A percentile compares a stretch with the other conserved stretches of the same genome.
Conservation (phyloP, 37 sponge, comb jelly and placozoan species). For the Hormiphora californensis region DNA sequence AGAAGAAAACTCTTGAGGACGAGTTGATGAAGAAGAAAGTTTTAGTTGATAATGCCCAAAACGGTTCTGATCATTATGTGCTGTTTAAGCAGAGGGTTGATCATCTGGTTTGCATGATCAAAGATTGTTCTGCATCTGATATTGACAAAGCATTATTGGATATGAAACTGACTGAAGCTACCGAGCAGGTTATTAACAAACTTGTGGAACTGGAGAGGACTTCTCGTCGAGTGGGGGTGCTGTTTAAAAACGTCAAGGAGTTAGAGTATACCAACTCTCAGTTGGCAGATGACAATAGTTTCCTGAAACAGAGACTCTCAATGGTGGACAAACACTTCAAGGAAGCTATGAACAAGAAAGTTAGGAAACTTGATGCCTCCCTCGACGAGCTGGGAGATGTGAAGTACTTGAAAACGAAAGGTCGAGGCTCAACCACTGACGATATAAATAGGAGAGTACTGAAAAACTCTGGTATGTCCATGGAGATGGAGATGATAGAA, state of each 20-base stretch:
- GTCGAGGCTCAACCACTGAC: background rate
- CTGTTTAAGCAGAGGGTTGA: background rate
- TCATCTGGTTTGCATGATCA: background rate
- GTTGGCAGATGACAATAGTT: conserved; percentile 20
- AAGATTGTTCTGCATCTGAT: background rate
- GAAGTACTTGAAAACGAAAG: background rate
- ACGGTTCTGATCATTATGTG: background rate
- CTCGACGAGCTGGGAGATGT: conserved; percentile 33
- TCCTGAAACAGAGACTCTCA: conserved; percentile 33
- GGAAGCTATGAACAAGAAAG: background rate
- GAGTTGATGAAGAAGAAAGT: conserved; percentile 51
- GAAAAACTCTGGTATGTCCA: no score
- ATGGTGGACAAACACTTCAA: conserved; percentile 13
- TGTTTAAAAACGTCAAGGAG: conserved; percentile 32
- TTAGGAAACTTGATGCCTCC: background rate
- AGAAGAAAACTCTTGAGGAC: conserved; percentile 34
- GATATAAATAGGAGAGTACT: background rate
- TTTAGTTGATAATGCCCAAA: conserved; percentile 18
- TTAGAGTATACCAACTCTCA: background rate
- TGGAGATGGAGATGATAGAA: conserved; percentile 51
- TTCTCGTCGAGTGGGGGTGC: background rate
- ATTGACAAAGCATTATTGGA: conserved; percentile 39
- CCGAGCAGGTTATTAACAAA: background rate
- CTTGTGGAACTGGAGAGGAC: background rate
- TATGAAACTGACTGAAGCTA: conserved; percentile 12